Base-by-base conservation (phyloP, 2,797 vertebrate species). In the Benthosema pterotum region DNA sequence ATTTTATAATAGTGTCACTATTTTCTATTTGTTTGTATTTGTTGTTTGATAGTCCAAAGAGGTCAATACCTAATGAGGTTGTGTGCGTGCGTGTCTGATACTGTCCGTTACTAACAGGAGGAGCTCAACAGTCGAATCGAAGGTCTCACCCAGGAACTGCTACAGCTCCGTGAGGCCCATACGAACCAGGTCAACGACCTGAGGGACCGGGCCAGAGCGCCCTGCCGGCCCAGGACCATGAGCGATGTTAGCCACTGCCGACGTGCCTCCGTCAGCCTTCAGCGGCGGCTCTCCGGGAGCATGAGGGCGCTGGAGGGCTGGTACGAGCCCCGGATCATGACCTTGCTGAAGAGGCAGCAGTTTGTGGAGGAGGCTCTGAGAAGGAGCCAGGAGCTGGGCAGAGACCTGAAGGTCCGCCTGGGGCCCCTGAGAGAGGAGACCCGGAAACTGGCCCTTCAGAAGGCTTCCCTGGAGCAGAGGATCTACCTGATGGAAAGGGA, bases 251-350 rank as follows among this genome's bases (percentile, higher is more conserved):
- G 92, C 74, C 94, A 93, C 69, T 95, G 94, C 65, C 90, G 94
- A 0, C 87, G 92, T 70, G 88, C 94, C 0, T 94, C 94, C 0
- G 5, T 72, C 28, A 86, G 92, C 57, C 93, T 98, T n/a, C 94
- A 96, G 85, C 92, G 87, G 18, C 87, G 94, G 42, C 89, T 96
- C 76, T 92, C 92, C 0, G 80, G 91, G 73, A 94, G 92, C 66
- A 82, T 94, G 59, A 87, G 63, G 52, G 83, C 86, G 0, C 87
- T 98, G 75, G 94, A 97, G 80, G 88, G 91, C 54, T 93, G 86
- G 84, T 97, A 97, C 0, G 94, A 97, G 71, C 95, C 96, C 0
- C 94, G 93, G 3, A 80, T 97, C 57, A 70, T 93, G 79, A 83
- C 89, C 52, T 88, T 97, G 74, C 87, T 97, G 22, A 93, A 89